A percentile compares a stretch with the other conserved stretches of the same genome.
Conservation (phyloP, 2,888 invertebrate species). For the Stegana nigrithorax region DNA sequence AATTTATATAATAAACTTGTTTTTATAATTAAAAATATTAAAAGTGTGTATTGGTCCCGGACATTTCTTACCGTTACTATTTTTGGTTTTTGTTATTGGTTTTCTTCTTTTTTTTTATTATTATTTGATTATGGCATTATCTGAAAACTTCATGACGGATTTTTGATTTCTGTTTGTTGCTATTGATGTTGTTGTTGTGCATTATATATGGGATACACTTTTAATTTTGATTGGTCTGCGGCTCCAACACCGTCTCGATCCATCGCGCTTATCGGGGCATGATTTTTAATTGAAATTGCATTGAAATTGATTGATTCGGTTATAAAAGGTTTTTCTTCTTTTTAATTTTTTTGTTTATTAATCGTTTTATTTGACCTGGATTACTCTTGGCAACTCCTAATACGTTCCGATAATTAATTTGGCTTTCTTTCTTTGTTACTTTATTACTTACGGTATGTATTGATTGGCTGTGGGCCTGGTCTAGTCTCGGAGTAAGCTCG, state of each 20-base stretch:
- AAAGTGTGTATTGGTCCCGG: constrained; percentile 46
- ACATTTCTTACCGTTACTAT: background rate
- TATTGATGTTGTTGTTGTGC: constrained; percentile 1
- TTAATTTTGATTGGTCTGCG: constrained; percentile 45
- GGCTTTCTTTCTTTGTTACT: too few species aligned
- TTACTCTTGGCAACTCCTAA: too few species aligned
- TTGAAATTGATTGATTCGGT: constrained; percentile 57
- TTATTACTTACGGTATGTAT: too few species aligned
- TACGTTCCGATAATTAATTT: too few species aligned
- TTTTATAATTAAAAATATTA: constrained; percentile 64
- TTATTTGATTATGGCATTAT: background rate
- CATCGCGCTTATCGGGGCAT: background rate
- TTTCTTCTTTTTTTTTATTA: constrained; percentile 2
- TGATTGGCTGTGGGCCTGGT: background rate
- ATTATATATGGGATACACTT: constrained; percentile 29
- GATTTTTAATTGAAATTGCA: constrained; percentile 56
- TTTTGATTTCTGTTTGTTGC: constrained; percentile 7
- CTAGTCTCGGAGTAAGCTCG: too few species aligned
- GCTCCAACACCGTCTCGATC: background rate
- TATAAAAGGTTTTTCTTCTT: constrained; percentile 46
- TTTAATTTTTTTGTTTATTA: constrained; percentile 20
- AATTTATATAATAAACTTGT: constrained; percentile 64
- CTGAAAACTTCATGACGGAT: background rate
- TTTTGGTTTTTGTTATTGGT: background rate
- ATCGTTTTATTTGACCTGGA: constrained; percentile 15